Conservation (phyloP, 1,140 invertebrate species). For the Hermatobates lingyangjiaoensis region DNA sequence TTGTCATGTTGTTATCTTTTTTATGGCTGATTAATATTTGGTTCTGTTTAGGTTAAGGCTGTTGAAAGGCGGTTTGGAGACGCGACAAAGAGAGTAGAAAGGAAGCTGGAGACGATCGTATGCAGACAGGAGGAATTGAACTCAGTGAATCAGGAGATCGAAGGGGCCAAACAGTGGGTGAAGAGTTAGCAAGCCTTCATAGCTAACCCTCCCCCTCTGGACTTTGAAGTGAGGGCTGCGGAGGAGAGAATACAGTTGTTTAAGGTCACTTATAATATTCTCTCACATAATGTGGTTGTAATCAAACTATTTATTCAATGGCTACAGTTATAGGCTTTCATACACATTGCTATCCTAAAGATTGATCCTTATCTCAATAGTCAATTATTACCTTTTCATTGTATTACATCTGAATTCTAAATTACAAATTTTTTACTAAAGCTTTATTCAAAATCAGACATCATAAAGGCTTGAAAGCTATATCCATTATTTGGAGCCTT, state of each 20-base stretch:
- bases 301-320: too few relatives aligned
- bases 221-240: constrained; percentile 50
- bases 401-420: background rate
- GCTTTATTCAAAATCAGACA: too few relatives aligned
- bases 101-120: constrained; percentile 61
- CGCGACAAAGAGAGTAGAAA: constrained; percentile 58
- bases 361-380: background rate
- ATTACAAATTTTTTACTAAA: too few relatives aligned
- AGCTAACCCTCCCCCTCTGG: constrained; percentile 41
- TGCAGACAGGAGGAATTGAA: constrained; percentile 62
- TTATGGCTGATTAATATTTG: too few relatives aligned
- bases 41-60: constrained; percentile 42
- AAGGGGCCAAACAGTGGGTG: constrained; percentile 59
- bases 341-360: background rate
- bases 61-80: constrained; percentile 65
- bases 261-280: too few relatives aligned
- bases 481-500: too few relatives aligned
- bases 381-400: background rate
- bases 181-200: constrained; percentile 49
- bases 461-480: too few relatives aligned
- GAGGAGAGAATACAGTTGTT: constrained; percentile 49
- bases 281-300: too few relatives aligned
- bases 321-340: too few relatives aligned
- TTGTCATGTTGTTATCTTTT: too few relatives aligned
- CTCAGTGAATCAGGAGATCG: constrained; percentile 27